These are phyloP conservation scores for Drosophila hydei DNA, from an alignment of 1,140 invertebrate genomes.

Conservation along the genomic window DNA sequence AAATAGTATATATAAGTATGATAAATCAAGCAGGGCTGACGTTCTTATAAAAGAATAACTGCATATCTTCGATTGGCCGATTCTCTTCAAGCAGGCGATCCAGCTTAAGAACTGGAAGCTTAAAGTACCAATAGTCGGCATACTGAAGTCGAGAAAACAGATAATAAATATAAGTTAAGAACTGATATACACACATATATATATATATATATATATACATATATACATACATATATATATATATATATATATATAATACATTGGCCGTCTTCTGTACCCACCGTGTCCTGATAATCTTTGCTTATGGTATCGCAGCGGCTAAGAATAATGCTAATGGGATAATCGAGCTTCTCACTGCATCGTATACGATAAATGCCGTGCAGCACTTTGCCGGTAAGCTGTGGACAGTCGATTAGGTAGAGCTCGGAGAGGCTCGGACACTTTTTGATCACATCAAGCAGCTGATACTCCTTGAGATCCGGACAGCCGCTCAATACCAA, in stretches of 20 bases:
- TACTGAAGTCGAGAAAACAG: constrained; percentile 10
- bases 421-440: constrained; percentile 29
- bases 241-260: neutral
- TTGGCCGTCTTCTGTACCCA: constrained; percentile 1
- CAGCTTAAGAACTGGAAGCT: constrained; percentile 25
- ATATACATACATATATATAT: no score
- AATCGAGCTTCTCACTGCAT: constrained; percentile 3
- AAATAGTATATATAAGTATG: neutral
- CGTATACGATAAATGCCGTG: constrained; percentile 41
- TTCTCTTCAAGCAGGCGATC: constrained; percentile 41
- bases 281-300: constrained; percentile 35
- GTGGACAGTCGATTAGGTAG: constrained; percentile 45
- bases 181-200: no score
- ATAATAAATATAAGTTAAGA: neutral
- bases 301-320: constrained; percentile 20
- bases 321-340: constrained; percentile 38
- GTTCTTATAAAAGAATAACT: constrained; percentile 47
- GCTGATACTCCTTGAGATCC: constrained; percentile 46
- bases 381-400: constrained; percentile 36
- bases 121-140: constrained; percentile 39
- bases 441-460: constrained; percentile 31
- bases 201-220: neutral
- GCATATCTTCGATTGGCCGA: constrained; percentile 41
- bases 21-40: neutral
- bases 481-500: constrained; percentile 35